Conservation (phyloP, 2,113 vertebrate species). For the Misgurnus mizolepis region DNA sequence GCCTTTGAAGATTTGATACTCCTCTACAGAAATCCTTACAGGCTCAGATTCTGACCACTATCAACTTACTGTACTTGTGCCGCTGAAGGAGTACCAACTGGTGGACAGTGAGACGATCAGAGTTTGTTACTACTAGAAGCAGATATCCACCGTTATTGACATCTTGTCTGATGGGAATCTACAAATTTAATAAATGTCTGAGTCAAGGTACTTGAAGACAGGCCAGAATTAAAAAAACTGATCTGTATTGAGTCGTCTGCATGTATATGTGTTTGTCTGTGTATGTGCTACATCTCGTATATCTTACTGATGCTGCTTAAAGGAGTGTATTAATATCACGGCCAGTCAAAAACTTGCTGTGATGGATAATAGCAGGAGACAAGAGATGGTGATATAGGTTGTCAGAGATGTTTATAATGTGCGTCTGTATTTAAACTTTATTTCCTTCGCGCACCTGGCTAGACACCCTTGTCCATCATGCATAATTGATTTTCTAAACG, state of each 20-base stretch:
- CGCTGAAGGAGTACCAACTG: slow-evolving; percentile 47
- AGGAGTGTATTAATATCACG: slow-evolving; percentile 37
- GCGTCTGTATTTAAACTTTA: slow-evolving; percentile 52
- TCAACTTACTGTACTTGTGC: slow-evolving; percentile 49
- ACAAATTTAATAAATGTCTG: not conserved
- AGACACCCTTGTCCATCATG: slow-evolving; percentile 53
- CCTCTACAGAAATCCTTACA: slow-evolving; percentile 55
- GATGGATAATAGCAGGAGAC: slow-evolving; percentile 53
- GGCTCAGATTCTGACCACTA: slow-evolving; percentile 31
- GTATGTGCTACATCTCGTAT: not conserved
- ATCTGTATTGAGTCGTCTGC: not conserved
- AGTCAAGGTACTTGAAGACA: not conserved
- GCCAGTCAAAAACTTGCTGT: slow-evolving; percentile 47
- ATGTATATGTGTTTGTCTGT: not conserved
- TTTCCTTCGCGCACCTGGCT: slow-evolving; percentile 54
- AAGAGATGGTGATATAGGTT: slow-evolving; percentile 40
- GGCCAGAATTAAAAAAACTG: not conserved
- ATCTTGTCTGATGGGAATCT: not conserved
- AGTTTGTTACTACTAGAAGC: slow-evolving; percentile 1
- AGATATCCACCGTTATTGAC: not conserved
- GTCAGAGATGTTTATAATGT: slow-evolving; percentile 52
- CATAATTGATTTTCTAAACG: slow-evolving; percentile 59
- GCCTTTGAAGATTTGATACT: slow-evolving; percentile 59
- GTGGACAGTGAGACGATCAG: slow-evolving; percentile 43
- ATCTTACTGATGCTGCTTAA: slow-evolving; percentile 31